Percentiles rank a stretch among this genome's conserved stretches.
Evolutionary conservation across 2,888 invertebrate species (phyloP).

Genomic region (Malachius bipustulatus): DNA sequence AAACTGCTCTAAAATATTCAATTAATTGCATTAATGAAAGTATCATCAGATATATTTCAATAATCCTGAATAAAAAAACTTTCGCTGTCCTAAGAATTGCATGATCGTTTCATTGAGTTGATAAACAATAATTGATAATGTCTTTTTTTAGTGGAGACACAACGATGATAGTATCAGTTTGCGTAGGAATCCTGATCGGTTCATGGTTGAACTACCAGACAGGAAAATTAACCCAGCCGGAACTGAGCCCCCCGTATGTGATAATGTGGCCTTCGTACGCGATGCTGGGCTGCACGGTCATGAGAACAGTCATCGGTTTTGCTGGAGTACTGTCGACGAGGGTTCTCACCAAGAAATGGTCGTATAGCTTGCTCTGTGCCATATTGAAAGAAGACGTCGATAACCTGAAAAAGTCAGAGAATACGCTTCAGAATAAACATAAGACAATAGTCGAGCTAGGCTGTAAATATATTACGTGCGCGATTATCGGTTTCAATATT

Average conservation of each 20-base stretch:
- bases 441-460: slow-evolving; percentile 70
- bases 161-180: slow-evolving; percentile 73
- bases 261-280: slow-evolving; percentile 69
- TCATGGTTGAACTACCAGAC: slow-evolving; percentile 77
- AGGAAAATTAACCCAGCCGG: slow-evolving; percentile 51
- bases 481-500: slow-evolving; percentile 67
- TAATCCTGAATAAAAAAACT: not conserved
- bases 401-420: slow-evolving; percentile 50
- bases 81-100: no score
- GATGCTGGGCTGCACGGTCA: slow-evolving; percentile 54
- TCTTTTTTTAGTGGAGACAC: slow-evolving; percentile 67
- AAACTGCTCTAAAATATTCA: no score
- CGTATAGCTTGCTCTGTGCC: slow-evolving; percentile 58
- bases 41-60: not conserved
- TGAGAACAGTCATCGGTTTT: slow-evolving; percentile 66
- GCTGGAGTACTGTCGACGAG: slow-evolving; percentile 58
- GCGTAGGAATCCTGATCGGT: slow-evolving; percentile 64
- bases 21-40: not conserved
- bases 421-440: slow-evolving; percentile 54
- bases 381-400: slow-evolving; percentile 54
- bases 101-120: no score
- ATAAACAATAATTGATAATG: not conserved
- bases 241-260: slow-evolving; percentile 52
- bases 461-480: slow-evolving; percentile 73
- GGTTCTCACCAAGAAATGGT: slow-evolving; percentile 53